Evolutionary conservation across 2,797 vertebrate genomes (phyloP).

Genomic region (Meriones psammophilus): DNA sequence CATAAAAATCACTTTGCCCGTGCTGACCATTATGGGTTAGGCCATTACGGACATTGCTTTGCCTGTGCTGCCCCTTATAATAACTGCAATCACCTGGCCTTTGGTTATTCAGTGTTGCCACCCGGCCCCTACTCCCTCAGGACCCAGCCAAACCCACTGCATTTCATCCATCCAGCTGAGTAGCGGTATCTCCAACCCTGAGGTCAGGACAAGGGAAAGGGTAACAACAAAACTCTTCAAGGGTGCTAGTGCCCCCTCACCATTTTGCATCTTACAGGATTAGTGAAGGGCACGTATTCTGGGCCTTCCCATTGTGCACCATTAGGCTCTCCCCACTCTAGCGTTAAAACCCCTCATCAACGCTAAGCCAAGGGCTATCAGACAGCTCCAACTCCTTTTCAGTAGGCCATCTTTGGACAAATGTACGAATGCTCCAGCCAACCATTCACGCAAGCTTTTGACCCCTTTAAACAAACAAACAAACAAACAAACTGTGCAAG

Average conservation of each 20-base stretch:
- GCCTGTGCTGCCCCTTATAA: neutral
- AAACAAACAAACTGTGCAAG: neutral
- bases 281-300: too few relatives aligned
- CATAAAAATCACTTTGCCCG: neutral
- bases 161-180: neutral
- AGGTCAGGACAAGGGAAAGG: neutral
- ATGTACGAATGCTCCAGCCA: neutral
- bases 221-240: too few relatives aligned
- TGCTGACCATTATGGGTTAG: neutral
- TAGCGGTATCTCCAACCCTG: neutral
- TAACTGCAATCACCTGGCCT: neutral
- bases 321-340: neutral
- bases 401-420: neutral
- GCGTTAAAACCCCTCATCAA: neutral
- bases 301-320: neutral
- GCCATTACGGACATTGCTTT: neutral
- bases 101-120: neutral
- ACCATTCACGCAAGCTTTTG: neutral
- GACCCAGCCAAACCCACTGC: neutral
- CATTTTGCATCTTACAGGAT: neutral
- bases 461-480: neutral
- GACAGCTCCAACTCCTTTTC: neutral
- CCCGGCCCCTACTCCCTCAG: neutral
- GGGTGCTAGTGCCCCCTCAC: neutral
- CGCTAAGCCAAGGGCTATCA: neutral